Evolutionary conservation across 1,140 invertebrate genomes (phyloP).

Genomic region (Papilio glaucus): DNA sequence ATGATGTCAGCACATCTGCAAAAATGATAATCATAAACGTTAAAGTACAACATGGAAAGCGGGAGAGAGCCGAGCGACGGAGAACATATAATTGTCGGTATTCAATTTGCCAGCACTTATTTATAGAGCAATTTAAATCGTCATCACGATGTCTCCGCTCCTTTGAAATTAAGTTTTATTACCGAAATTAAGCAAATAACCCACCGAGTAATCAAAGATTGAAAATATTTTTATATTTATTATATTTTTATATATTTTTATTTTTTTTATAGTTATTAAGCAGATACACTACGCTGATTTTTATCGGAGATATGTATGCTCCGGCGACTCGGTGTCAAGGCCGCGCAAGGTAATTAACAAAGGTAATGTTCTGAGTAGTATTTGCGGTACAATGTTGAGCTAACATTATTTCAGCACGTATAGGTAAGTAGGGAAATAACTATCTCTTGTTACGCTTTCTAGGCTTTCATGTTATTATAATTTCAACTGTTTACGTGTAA

Average conservation of each 20-base stretch:
- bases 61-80: conserved; percentile 36
- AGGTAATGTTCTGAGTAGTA: conserved; percentile 1
- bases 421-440: neutral
- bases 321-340: neutral
- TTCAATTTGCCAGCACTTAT: conserved; percentile 43
- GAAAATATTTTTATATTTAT: too few relatives aligned
- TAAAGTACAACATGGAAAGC: conserved; percentile 38
- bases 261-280: too few relatives aligned
- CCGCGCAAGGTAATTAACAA: neutral
- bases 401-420: conserved; percentile 4
- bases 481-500: too few relatives aligned
- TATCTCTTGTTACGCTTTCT: conserved; percentile 9
- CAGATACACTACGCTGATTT: neutral
- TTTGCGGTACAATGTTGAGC: conserved; percentile 3
- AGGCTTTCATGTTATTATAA: too few relatives aligned
- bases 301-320: neutral
- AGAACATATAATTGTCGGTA: conserved; percentile 22
- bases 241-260: too few relatives aligned
- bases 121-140: conserved; percentile 41
- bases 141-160: conserved; percentile 22
- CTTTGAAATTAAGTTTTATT: conserved; percentile 28
- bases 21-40: neutral
- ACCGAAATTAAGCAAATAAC: neutral
- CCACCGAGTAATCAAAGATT: neutral
- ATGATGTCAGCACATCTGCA: conserved; percentile 5